These are phyloP conservation scores for Amphiprion percula DNA, from an alignment of 2,113 vertebrate species.

Conservation along the genomic window DNA sequence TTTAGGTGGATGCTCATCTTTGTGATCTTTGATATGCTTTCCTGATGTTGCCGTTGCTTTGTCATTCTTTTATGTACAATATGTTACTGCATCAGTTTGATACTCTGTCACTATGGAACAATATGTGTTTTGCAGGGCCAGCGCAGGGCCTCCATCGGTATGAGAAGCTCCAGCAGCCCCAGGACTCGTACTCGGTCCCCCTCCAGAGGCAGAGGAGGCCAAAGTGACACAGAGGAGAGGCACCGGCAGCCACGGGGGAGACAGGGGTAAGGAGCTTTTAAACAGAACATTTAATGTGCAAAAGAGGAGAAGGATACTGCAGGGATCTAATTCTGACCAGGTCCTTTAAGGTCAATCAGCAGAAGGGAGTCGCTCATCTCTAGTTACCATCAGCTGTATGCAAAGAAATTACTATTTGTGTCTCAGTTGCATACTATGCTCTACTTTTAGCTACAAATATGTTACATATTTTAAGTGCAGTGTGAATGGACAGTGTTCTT, in stretches of 20 bases:
- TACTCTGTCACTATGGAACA: background rate
- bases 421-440: conserved; percentile 22
- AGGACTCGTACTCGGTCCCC: conserved; percentile 91
- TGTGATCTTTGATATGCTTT: conserved; percentile 26
- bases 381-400: conserved; percentile 27
- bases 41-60: background rate
- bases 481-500: conserved; percentile 7
- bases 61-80: background rate
- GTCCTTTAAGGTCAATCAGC: conserved; percentile 14
- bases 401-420: conserved; percentile 28
- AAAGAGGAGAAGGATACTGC: background rate
- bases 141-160: conserved; percentile 86
- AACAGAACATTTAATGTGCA: background rate
- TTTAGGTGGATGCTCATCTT: conserved; percentile 11
- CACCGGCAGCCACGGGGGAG: conserved; percentile 87
- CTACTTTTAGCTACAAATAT: conserved; percentile 39
- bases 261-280: conserved; percentile 78
- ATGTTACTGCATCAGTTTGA: background rate
- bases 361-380: conserved; percentile 16
- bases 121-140: conserved; percentile 64
- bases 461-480: conserved; percentile 9
- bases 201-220: conserved; percentile 87
- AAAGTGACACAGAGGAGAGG: conserved; percentile 86
- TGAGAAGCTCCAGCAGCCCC: conserved; percentile 93
- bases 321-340: conserved; percentile 28